phyloP scores from a whole-genome alignment of 2,797 vertebrate genomes.

The Ibycter americanus region DNA sequence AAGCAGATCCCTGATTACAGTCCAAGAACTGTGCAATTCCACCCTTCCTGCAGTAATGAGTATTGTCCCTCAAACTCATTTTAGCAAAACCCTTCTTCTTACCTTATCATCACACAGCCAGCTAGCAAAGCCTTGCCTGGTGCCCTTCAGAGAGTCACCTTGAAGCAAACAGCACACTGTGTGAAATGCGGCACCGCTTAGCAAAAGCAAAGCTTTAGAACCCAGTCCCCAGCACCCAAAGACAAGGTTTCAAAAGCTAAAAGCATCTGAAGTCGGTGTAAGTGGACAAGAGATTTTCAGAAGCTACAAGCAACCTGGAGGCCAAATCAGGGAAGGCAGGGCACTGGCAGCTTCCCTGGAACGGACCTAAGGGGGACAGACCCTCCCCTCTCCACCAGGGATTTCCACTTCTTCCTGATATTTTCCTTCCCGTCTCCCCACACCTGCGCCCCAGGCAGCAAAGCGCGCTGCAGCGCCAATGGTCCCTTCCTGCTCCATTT shows the following conservation, averaged over 20 bases:
- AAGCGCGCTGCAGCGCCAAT: neutral
- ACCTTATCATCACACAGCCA: neutral
- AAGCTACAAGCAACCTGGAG: neutral
- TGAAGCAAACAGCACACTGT: neutral
- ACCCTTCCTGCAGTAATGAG: neutral
- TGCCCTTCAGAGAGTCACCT: neutral
- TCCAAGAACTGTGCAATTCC: neutral
- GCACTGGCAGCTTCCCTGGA: rapidly evolving
- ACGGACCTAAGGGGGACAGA: neutral
- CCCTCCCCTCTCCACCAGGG: rapidly evolving
- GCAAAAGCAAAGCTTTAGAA: neutral
- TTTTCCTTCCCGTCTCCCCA: neutral
- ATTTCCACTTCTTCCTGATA: neutral
- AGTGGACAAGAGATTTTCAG: neutral
- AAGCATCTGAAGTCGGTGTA: neutral
- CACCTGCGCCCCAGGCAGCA: neutral
- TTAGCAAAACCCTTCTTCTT: neutral
- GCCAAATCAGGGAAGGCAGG: rapidly evolving
- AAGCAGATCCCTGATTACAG: neutral
- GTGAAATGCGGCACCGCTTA: neutral
- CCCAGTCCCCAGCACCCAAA: neutral
- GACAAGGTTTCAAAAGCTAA: neutral
- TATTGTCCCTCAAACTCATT: neutral
- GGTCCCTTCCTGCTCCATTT: neutral
- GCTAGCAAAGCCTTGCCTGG: neutral